Evolutionary conservation across 2,113 vertebrate genomes (phyloP).

Genomic region (Pardalotus punctatus): DNA sequence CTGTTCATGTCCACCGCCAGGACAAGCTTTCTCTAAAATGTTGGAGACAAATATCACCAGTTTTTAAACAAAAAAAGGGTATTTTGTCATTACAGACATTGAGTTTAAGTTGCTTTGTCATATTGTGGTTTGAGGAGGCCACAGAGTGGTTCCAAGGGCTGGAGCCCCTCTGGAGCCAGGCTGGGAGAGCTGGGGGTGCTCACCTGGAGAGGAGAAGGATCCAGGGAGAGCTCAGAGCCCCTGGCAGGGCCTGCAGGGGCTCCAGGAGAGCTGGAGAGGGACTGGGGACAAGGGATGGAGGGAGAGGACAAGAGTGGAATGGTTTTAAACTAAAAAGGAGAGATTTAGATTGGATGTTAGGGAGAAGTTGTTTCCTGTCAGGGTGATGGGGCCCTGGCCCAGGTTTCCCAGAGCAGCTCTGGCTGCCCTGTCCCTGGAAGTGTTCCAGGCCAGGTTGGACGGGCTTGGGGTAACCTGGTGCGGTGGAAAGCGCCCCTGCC

Average conservation of each 20-base stretch:
- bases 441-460: rapidly evolving
- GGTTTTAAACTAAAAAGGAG: background rate
- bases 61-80: background rate
- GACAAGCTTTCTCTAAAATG: background rate
- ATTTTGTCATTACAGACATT: background rate
- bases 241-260: rapidly evolving
- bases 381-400: background rate
- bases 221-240: rapidly evolving
- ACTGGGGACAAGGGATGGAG: background rate
- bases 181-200: background rate
- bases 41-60: background rate
- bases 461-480: rapidly evolving
- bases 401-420: background rate
- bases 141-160: rapidly evolving
- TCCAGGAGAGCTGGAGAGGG: background rate
- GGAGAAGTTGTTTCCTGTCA: background rate
- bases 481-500: background rate
- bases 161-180: background rate
- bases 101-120: background rate
- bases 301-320: rapidly evolving
- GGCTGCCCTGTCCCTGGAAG: background rate
- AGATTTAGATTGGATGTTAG: background rate
- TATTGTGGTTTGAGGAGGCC: background rate
- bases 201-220: background rate
- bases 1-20: background rate